Evolutionary conservation across 2,888 invertebrate species (phyloP).

Genomic region (Nomada ruficornis): DNA sequence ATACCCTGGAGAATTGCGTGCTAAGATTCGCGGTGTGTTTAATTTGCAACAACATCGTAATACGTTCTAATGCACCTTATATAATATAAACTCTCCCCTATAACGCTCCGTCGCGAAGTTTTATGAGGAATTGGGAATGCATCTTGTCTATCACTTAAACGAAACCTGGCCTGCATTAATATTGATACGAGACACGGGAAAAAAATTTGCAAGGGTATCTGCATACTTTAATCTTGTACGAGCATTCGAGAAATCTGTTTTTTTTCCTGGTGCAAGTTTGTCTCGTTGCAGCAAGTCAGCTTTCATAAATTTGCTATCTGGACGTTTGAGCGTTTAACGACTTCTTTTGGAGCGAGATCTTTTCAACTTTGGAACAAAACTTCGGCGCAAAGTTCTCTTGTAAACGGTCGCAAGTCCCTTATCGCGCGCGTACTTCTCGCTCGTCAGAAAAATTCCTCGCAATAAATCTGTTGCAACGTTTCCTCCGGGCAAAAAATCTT

Average conservation of each 20-base stretch:
- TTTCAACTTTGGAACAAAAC: slow-evolving; percentile 21
- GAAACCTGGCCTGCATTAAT: neutral
- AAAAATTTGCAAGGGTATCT: neutral
- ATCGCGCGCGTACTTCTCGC: neutral
- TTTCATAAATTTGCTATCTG: neutral
- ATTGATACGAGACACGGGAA: neutral
- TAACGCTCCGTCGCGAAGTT: neutral
- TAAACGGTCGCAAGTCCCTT: too few relatives aligned
- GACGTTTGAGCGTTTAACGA: neutral
- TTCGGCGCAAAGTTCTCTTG: neutral
- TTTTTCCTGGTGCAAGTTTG: neutral
- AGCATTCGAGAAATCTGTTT: neutral
- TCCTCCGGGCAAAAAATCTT: neutral
- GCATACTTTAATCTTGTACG: neutral
- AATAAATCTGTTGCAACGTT: neutral
- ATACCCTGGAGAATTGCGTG: slow-evolving; percentile 26
- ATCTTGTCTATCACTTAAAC: neutral
- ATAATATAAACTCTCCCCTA: neutral
- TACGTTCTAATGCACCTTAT: neutral
- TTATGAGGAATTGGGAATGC: neutral
- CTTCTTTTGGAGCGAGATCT: neutral
- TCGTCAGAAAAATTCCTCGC: neutral
- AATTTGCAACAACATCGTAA: slow-evolving; percentile 23
- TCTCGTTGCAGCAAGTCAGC: neutral
- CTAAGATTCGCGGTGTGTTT: slow-evolving; percentile 27